phyloP scores from a whole-genome alignment of 2,113 vertebrate species.

The Alethe diademata region DNA sequence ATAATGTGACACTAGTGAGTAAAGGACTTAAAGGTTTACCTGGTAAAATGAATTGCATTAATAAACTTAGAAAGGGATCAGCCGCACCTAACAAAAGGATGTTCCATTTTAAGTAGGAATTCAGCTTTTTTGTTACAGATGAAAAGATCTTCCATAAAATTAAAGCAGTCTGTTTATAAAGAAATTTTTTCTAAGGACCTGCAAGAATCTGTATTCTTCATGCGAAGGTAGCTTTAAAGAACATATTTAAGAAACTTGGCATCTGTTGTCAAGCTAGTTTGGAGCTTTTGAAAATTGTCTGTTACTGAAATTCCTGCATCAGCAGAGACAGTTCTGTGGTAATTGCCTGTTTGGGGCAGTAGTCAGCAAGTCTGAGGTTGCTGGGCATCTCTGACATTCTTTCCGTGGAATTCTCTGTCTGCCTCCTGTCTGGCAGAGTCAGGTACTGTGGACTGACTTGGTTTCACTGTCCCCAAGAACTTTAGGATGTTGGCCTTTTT shows the following conservation, averaged over 20 bases:
- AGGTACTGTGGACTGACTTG: background rate
- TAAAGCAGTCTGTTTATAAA: background rate
- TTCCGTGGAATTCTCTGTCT: background rate
- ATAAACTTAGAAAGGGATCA: background rate
- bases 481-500: background rate
- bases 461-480: background rate
- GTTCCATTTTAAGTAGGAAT: background rate
- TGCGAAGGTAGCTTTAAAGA: conserved; percentile 13
- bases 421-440: background rate
- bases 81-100: background rate
- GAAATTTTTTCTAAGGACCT: background rate
- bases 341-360: background rate
- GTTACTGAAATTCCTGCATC: background rate
- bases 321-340: background rate
- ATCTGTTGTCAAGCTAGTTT: background rate
- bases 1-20: background rate
- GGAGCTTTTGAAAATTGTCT: background rate
- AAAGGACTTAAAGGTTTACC: conserved; percentile 44
- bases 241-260: background rate
- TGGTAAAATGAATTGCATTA: conserved; percentile 28
- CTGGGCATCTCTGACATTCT: background rate
- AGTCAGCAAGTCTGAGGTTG: background rate
- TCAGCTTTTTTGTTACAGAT: background rate
- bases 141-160: background rate
- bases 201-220: background rate